These are phyloP conservation scores for Hyalella azteca DNA, from an alignment of 2,888 invertebrate genomes.

Conservation along the genomic window DNA sequence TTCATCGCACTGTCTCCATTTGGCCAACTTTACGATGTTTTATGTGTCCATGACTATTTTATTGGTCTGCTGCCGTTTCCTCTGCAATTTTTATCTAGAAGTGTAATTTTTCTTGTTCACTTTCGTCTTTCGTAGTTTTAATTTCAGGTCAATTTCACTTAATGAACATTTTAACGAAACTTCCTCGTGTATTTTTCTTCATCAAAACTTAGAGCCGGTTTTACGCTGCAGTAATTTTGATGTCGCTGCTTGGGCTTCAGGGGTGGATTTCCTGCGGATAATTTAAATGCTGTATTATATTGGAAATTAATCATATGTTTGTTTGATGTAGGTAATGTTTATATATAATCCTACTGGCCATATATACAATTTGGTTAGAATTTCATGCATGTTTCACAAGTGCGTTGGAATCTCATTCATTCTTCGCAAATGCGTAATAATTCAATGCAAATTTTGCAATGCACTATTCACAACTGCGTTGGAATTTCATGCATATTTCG, in stretches of 20 bases:
- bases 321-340: no score
- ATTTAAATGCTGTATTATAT: no score
- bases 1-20: background rate
- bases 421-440: no score
- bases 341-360: no score
- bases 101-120: conserved; percentile 14
- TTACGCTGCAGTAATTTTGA: background rate
- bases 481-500: no score
- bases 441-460: no score
- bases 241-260: background rate
- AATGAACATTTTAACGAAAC: conserved; percentile 9
- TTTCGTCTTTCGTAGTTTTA: conserved; percentile 10
- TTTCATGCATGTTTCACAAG: no score
- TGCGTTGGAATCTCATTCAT: no score
- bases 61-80: conserved; percentile 2
- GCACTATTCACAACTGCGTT: no score
- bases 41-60: background rate
- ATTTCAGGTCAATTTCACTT: conserved; percentile 20
- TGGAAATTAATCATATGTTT: no score
- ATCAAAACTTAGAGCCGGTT: background rate
- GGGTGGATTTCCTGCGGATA: background rate
- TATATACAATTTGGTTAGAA: no score
- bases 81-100: background rate
- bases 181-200: background rate
- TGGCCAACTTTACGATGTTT: background rate